Conservation (phyloP, 2,888 invertebrate species). For the Lasioglossum lativentre region DNA sequence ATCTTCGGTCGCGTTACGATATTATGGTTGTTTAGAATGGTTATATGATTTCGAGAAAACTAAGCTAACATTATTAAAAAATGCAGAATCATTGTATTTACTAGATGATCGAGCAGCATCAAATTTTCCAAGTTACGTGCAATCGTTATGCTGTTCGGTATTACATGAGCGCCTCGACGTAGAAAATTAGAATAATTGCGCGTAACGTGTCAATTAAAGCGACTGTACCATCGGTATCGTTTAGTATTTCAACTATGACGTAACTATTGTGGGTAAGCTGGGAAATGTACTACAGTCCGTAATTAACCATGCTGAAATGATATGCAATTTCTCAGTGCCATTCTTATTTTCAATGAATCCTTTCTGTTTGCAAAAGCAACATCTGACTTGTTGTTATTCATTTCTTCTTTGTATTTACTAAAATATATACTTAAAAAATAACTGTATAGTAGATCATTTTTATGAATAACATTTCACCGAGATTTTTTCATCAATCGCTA, state of each 20-base stretch:
- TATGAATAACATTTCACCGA: neutral
- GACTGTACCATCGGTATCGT: slow-evolving; percentile 12
- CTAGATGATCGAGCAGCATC: slow-evolving; percentile 20
- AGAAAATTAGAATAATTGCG: slow-evolving; percentile 51
- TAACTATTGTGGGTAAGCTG: slow-evolving; percentile 35
- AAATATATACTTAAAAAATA: neutral
- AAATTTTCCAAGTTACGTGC: slow-evolving; percentile 6
- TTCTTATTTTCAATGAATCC: neutral
- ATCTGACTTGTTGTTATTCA: neutral
- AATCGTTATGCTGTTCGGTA: neutral
- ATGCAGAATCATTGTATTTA: slow-evolving; percentile 12
- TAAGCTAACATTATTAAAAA: neutral
- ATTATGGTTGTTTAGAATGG: neutral
- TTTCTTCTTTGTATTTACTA: neutral
- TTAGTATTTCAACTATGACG: slow-evolving; percentile 53
- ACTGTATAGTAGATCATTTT: neutral
- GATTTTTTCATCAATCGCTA: neutral
- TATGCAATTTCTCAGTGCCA: neutral
- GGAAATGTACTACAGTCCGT: neutral
- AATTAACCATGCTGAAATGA: neutral
- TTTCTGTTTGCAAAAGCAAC: neutral
- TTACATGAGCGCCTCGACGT: slow-evolving; percentile 19
- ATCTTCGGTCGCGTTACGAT: neutral
- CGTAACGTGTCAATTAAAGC: slow-evolving; percentile 56
- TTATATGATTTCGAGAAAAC: neutral